phyloP scores from a whole-genome alignment of 2,888 invertebrate species.

The Tortricodes alternella region DNA sequence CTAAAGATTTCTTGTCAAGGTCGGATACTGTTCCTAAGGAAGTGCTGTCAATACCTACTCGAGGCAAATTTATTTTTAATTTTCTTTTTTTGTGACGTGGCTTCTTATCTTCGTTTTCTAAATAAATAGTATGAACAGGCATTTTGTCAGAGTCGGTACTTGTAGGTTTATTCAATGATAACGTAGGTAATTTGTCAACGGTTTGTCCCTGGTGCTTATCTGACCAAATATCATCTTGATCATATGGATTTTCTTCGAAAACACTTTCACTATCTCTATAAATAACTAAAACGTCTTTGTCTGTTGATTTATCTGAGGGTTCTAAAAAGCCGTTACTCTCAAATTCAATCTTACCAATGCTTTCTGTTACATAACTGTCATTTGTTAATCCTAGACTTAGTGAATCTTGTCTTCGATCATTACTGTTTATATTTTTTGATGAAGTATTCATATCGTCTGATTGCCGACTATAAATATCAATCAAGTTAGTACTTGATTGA shows the following conservation, averaged over 20 bases:
- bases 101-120: constrained; percentile 39
- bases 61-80: constrained; percentile 54
- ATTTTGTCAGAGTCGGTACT: constrained; percentile 13
- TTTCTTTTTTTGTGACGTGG: constrained; percentile 49
- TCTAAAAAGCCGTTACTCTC: neutral
- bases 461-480: constrained; percentile 56
- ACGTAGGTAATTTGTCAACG: neutral
- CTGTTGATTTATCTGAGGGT: constrained; percentile 41
- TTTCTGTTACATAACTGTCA: constrained; percentile 34
- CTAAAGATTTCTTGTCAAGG: constrained; percentile 51
- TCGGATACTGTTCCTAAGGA: constrained; percentile 46
- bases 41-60: constrained; percentile 44
- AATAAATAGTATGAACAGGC: constrained; percentile 5
- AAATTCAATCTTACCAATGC: constrained; percentile 26
- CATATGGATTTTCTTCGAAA: constrained; percentile 33
- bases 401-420: constrained; percentile 8
- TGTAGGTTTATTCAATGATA: constrained; percentile 12
- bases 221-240: constrained; percentile 36
- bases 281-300: constrained; percentile 62
- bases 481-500: constrained; percentile 36
- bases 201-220: constrained; percentile 22
- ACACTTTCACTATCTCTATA: constrained; percentile 57
- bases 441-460: constrained; percentile 43
- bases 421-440: constrained; percentile 42
- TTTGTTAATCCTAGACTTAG: constrained; percentile 36